Conservation (phyloP, 2,888 invertebrate genomes). For the Byasa hedistus region DNA sequence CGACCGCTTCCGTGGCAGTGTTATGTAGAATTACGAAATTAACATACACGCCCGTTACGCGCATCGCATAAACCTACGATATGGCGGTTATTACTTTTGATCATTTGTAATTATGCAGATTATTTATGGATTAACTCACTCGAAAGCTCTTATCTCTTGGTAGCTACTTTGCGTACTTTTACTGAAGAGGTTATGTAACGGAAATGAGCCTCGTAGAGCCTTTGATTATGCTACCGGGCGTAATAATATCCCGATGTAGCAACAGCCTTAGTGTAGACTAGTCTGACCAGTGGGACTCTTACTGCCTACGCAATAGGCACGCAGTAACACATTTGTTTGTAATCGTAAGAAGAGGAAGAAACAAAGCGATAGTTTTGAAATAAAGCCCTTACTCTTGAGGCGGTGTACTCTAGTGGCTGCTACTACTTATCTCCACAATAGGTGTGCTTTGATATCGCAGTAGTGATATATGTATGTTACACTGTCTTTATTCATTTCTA, state of each 20-base stretch:
- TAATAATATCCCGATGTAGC: constrained; percentile 34
- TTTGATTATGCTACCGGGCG: constrained; percentile 14
- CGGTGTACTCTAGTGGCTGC: constrained; percentile 24
- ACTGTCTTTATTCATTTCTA: constrained; percentile 6
- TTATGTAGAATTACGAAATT: constrained; percentile 51
- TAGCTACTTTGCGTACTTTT: constrained; percentile 2
- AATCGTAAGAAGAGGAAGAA: constrained; percentile 30
- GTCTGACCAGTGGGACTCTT: constrained; percentile 39
- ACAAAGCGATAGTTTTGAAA: constrained; percentile 32
- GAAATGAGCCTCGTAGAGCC: constrained; percentile 13
- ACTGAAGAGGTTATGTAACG: constrained; percentile 22
- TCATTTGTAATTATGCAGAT: constrained; percentile 23
- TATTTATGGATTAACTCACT: constrained; percentile 15
- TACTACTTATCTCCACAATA: constrained; percentile 20
- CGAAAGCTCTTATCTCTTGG: not conserved
- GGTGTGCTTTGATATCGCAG: constrained; percentile 28
- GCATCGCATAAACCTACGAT: not conserved
- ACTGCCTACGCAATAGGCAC: constrained; percentile 38
- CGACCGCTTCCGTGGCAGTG: constrained; percentile 55
- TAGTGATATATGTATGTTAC: constrained; percentile 27
- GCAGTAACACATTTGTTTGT: constrained; percentile 34
- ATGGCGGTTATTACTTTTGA: constrained; percentile 8
- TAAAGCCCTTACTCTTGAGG: constrained; percentile 25
- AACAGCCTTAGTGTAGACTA: constrained; percentile 35
- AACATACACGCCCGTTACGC: constrained; percentile 24